Evolutionary conservation across 2,113 vertebrate genomes (phyloP), one percentile per base, ranked within the genome.

Genomic region (Danionella cerebrum): DNA sequence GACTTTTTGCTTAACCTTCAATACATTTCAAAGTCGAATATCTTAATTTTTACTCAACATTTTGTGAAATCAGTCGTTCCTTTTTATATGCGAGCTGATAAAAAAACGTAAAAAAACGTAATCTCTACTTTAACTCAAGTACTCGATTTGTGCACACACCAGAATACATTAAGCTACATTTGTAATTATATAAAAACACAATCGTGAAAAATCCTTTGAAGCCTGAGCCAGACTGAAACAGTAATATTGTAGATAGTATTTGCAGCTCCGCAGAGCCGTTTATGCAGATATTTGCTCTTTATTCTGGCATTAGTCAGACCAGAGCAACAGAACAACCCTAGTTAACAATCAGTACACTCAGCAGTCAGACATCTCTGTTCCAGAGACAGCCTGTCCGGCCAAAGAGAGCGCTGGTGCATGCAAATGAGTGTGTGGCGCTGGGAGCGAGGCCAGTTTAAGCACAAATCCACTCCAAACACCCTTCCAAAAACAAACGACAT

Each of bases 351-450:
- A 44, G 39, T 19, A 33, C 14, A 60, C 58, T 60, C 60, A 12
- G 24, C 13, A 19, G 44, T 4, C 8, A 48, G 60, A 48, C 44
- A 64, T 64, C 60, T 60, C 18, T 60, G 58, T 60, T 44, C 39
- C 57, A 60, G 25, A 18, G 39, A 18, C 11, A 14, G 14, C 24
- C 6, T 6, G 55, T 18, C 55, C 36, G 10, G 55, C 55, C 55
- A 60, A 29, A 45, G 14, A 60, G 58, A 45, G 39, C 41, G 45
- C 10, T 5, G 16, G 39, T 21, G 24, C 39, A 1, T 60, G 57
- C 25, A 51, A 18, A 52, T 42, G 14, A 36, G 53, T 4, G 16
- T 54, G 29, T 2, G 55, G 39, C 9, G 9, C 39, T 19, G 41
- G 60, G 44, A 48, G 3, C 2, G 8, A 47, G 44, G 60, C 60